phyloP scores from a whole-genome alignment of 2,797 vertebrate species.

The Mus caroli region DNA sequence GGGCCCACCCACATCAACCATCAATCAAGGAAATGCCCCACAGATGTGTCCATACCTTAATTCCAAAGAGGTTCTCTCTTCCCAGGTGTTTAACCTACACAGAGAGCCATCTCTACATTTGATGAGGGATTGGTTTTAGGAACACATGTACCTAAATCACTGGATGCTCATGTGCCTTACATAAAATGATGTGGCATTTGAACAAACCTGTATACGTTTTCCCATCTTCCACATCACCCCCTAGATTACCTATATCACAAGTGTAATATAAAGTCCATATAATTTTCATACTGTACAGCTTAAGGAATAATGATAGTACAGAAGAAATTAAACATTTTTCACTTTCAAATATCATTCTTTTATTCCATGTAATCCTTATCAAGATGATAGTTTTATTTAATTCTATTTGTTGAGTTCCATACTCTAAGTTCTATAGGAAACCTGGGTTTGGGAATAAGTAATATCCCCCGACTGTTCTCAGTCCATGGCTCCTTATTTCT shows the following conservation, averaged over 20 bases:
- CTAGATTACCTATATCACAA: background rate
- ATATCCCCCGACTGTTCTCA: background rate
- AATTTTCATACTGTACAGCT: background rate
- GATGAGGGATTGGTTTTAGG: background rate
- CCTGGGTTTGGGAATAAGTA: background rate
- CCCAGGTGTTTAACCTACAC: background rate
- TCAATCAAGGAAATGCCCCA: background rate
- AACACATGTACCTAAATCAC: background rate
- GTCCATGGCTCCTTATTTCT: background rate
- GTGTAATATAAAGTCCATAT: background rate
- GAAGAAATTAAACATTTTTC: background rate
- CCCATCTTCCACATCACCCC: background rate
- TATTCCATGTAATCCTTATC: background rate
- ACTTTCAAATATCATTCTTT: background rate
- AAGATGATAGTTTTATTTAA: background rate
- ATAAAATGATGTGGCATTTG: background rate
- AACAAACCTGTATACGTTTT: background rate
- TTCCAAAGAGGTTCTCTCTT: background rate
- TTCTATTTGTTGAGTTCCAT: background rate
- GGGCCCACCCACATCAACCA: background rate
- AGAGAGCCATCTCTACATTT: background rate
- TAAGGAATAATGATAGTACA: background rate
- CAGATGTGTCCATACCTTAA: background rate
- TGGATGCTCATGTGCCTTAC: background rate
- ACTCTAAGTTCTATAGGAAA: background rate